phyloP scores from a whole-genome alignment of 2,797 vertebrate species.

The Strix occidentalis region DNA sequence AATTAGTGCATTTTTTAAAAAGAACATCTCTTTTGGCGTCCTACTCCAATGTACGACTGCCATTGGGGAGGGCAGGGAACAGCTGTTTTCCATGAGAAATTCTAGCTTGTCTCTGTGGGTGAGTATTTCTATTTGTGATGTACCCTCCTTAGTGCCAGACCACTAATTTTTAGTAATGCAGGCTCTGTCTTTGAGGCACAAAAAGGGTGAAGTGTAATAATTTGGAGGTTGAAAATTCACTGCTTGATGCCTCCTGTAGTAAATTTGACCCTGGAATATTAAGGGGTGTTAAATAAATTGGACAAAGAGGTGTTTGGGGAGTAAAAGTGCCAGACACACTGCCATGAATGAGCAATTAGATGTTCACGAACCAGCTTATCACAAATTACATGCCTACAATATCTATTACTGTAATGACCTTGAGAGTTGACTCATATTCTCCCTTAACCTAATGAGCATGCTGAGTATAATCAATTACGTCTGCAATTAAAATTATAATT shows the following conservation, averaged over 20 bases:
- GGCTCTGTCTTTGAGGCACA: constrained; percentile 32
- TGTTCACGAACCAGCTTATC: constrained; percentile 69
- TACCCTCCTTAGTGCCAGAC: constrained; percentile 35
- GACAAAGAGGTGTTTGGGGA: constrained; percentile 62
- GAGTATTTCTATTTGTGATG: constrained; percentile 35
- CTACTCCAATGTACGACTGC: neutral
- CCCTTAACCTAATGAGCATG: constrained; percentile 76
- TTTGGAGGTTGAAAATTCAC: constrained; percentile 52
- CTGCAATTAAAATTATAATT: constrained; percentile 81
- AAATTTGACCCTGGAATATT: constrained; percentile 68
- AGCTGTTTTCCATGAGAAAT: constrained; percentile 46
- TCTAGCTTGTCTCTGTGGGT: constrained; percentile 5
- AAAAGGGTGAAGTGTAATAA: constrained; percentile 40
- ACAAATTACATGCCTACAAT: constrained; percentile 71
- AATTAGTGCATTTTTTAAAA: neutral
- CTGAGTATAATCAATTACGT: constrained; percentile 78
- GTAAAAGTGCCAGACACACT: constrained; percentile 54
- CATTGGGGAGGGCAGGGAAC: constrained; percentile 1
- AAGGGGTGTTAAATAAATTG: constrained; percentile 67
- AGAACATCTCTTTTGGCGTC: constrained; percentile 5
- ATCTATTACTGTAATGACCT: constrained; percentile 79
- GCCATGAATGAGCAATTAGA: constrained; percentile 75
- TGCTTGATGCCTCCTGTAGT: constrained; percentile 53
- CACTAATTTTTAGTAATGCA: constrained; percentile 31
- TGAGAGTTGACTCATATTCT: constrained; percentile 76